phyloP scores from a whole-genome alignment of 2,797 vertebrate genomes.

The Novumbra hubbsi region DNA sequence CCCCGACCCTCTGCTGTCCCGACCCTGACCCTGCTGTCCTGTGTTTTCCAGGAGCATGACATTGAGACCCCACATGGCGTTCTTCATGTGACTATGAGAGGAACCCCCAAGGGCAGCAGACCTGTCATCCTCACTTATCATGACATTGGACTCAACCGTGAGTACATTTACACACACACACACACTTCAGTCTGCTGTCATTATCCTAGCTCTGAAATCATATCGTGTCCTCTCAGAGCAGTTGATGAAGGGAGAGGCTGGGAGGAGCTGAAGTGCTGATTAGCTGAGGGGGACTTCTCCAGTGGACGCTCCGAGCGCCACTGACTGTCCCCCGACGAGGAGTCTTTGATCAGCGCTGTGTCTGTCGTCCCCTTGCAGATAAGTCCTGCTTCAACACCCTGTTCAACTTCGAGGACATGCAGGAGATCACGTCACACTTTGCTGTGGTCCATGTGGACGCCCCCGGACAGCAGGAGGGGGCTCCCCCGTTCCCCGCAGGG shows the following conservation, averaged over 20 bases:
- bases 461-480: conserved; percentile 91
- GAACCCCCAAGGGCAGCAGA: conserved; percentile 85
- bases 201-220: not conserved
- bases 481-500: conserved; percentile 86
- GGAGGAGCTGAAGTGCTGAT: no score
- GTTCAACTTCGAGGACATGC: conserved; percentile 98
- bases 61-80: conserved; percentile 89
- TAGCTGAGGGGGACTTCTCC: no score
- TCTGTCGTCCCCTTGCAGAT: conserved; percentile 67
- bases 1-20: conserved; percentile 1
- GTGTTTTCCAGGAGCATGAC: conserved; percentile 84
- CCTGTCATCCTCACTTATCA: conserved; percentile 95
- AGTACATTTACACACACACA: conserved; percentile 55
- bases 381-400: conserved; percentile 96
- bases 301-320: no score
- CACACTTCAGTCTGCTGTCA: not conserved
- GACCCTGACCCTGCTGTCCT: not conserved
- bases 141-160: conserved; percentile 95
- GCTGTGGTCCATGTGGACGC: conserved; percentile 92
- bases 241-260: no score
- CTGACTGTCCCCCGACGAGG: not conserved
- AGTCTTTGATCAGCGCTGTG: not conserved
- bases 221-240: not conserved
- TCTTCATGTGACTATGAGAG: conserved; percentile 91
- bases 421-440: conserved; percentile 93